A percentile compares a stretch with the other conserved stretches of the same genome.
Evolutionary conservation across 1,140 invertebrate genomes (phyloP).

Genomic region (Bombus pyrosoma): DNA sequence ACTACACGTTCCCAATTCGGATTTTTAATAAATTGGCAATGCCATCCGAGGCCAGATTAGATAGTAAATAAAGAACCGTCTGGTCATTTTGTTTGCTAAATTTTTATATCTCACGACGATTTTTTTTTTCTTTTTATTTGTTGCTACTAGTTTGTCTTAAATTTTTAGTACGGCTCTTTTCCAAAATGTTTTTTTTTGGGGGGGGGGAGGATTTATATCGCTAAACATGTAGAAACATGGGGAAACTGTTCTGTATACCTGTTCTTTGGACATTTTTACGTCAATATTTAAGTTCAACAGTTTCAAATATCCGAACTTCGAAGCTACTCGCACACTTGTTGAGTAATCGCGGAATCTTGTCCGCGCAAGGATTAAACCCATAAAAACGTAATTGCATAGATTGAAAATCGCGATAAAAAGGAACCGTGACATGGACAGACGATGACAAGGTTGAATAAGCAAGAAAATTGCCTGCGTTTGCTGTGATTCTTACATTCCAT

Average conservation of each 20-base stretch:
- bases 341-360: background rate
- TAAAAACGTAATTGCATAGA: background rate
- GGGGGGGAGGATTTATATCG: too few relatives aligned
- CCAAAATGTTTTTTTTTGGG: background rate
- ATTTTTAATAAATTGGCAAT: slow-evolving; percentile 11
- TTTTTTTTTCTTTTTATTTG: background rate
- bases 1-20: background rate
- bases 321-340: background rate
- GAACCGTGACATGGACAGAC: fast-evolving
- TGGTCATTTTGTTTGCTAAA: background rate
- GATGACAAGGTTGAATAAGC: background rate
- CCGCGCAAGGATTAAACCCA: background rate
- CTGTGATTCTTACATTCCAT: background rate
- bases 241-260: too few relatives aligned
- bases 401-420: background rate
- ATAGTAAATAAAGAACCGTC: slow-evolving; percentile 5
- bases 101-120: background rate
- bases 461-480: background rate
- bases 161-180: background rate
- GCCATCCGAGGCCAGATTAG: background rate
- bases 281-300: background rate
- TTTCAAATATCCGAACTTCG: background rate
- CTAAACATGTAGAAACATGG: too few relatives aligned
- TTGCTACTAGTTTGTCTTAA: too few relatives aligned
- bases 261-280: too few relatives aligned